Base-by-base conservation (phyloP, 2,113 vertebrate species). In the Eonycteris spelaea region DNA sequence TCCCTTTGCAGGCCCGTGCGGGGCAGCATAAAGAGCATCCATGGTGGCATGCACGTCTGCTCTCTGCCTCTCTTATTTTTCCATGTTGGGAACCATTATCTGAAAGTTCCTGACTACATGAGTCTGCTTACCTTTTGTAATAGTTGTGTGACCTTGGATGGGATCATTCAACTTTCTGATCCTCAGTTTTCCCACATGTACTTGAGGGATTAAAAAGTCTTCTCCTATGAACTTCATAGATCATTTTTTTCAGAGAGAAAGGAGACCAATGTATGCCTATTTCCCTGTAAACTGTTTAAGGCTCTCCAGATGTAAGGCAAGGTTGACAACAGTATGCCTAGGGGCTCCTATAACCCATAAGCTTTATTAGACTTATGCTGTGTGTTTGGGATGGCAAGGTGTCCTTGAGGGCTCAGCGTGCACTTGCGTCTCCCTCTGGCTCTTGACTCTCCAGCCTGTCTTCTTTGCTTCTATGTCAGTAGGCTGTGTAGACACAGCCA, bases 281-380 rank as follows among this genome's bases (percentile, higher is more conserved):
- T 83, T 96, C 38, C 45, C 75, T 68, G 28, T 28, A 38, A 92
- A 95, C 67, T 65, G n/a, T 35, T 51, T 75, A 15, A 92, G 53
- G n/a, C 38, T 51, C 70, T 75, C 16, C 35, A 86, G 61, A n/a
- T 9, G 7, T 8, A 55, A 95, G 63, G 40, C 18, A 45, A 63
- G 7, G 51, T 82, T 55, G 45, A 78, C 40, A 43, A 61, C 7
- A 68, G 3, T 13, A 28, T 28, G 24, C 30, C 33, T 40, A n/a
- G 38, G 7, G 9, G 1, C 59, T 57, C 63, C n/a, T 61, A 63
- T 61, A 75, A 45, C 38, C 53, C 26, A 4, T 7, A 51, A 7
- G 15, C 79, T 88, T 59, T 45, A 57, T 83, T 33, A 74, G 33
- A 43, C 16, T 24, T 28, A n/a, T 1, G 8, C 6, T 48, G 38